A percentile compares a stretch with the other conserved stretches of the same genome.
Conservation (phyloP, 2,797 vertebrate species). For the Anguilla pacifica region DNA sequence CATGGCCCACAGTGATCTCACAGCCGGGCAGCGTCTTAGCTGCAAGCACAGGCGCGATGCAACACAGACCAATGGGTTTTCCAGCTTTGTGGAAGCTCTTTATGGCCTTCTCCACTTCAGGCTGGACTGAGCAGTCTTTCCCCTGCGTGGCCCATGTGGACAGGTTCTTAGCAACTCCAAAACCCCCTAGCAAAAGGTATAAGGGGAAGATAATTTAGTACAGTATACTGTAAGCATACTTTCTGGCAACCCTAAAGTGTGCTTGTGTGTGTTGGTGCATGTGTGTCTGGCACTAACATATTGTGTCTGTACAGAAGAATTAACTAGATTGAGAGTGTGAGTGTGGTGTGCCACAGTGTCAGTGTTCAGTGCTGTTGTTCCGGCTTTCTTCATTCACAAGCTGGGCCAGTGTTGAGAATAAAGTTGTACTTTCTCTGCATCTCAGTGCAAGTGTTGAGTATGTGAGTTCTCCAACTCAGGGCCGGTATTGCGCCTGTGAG, state of each 20-base stretch:
- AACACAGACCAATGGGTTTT: slow-evolving; percentile 90
- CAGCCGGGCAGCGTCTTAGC: slow-evolving; percentile 83
- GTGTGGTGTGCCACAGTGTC: neutral
- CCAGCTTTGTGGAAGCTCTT: slow-evolving; percentile 81
- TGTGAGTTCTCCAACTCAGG: too few species aligned
- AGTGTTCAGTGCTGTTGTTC: neutral
- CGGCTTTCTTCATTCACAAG: neutral
- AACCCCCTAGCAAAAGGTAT: slow-evolving; percentile 73
- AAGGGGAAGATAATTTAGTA: neutral
- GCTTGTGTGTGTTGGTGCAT: too few species aligned
- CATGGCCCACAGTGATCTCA: slow-evolving; percentile 89
- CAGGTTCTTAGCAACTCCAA: slow-evolving; percentile 88
- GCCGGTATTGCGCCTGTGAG: too few species aligned
- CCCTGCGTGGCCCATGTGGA: slow-evolving; percentile 88
- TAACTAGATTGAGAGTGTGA: neutral
- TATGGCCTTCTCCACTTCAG: slow-evolving; percentile 78
- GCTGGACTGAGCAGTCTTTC: slow-evolving; percentile 79
- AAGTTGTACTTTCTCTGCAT: neutral
- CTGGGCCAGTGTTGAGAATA: neutral
- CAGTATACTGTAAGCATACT: neutral
- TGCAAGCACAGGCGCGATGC: slow-evolving; percentile 86
- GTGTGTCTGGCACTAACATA: neutral
- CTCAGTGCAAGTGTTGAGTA: neutral
- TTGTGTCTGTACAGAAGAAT: neutral
- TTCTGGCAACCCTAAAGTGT: neutral